Evolutionary conservation across 2,888 invertebrate genomes (phyloP).

Genomic region (Seira musarum): DNA sequence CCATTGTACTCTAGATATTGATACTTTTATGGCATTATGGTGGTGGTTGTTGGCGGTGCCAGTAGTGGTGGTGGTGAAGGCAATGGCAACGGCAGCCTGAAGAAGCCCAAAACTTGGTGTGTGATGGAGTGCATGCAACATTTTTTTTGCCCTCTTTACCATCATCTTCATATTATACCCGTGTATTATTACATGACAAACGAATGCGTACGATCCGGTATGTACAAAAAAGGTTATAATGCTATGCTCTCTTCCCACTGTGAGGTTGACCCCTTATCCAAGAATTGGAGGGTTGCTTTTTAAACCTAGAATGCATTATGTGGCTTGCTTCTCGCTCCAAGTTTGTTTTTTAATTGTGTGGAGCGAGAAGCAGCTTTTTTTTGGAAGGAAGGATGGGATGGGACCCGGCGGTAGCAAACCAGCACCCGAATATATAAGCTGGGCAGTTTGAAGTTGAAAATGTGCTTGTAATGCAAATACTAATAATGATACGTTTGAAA

Average conservation of each 20-base stretch:
- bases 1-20: constrained; percentile 34
- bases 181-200: neutral
- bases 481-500: constrained; percentile 1
- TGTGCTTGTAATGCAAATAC: constrained; percentile 8
- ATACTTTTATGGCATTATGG: constrained; percentile 26
- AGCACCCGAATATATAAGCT: neutral
- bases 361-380: neutral
- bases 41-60: constrained; percentile 20
- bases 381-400: neutral
- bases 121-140: constrained; percentile 4
- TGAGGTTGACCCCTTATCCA: constrained; percentile 40
- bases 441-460: neutral
- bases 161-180: neutral
- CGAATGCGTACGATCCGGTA: constrained; percentile 10
- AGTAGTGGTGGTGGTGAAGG: neutral
- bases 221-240: neutral
- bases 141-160: neutral
- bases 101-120: neutral
- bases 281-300: constrained; percentile 45
- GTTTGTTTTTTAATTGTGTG: neutral
- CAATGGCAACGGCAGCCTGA: neutral
- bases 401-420: constrained; percentile 1
- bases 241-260: constrained; percentile 9
- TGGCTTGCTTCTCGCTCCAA: neutral
- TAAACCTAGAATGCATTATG: neutral